Evolutionary conservation across 2,888 invertebrate species (phyloP).

Genomic region (Eubasilissa splendida): DNA sequence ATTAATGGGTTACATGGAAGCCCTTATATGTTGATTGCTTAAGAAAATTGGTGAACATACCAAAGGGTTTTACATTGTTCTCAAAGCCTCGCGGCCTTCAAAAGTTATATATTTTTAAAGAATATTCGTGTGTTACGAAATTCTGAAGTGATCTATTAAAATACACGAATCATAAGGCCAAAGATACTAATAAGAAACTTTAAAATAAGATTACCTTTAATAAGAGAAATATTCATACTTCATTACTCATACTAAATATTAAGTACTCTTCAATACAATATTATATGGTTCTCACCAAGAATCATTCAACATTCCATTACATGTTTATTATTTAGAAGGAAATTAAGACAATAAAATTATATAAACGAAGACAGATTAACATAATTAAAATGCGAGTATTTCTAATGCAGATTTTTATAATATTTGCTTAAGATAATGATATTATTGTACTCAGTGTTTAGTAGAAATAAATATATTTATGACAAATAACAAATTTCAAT

Average conservation of each 20-base stretch:
- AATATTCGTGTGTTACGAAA: slow-evolving; percentile 11
- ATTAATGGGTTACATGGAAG: slow-evolving; percentile 25
- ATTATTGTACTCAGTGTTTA: too few relatives aligned
- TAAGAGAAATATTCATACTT: slow-evolving; percentile 10
- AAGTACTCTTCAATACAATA: not conserved
- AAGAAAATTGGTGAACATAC: not conserved
- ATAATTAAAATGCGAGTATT: too few relatives aligned
- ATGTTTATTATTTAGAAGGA: too few relatives aligned
- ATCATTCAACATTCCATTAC: too few relatives aligned
- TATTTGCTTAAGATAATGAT: too few relatives aligned
- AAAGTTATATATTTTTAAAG: slow-evolving; percentile 6
- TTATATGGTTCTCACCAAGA: not conserved
- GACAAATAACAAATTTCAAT: too few relatives aligned
- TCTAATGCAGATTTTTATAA: too few relatives aligned
- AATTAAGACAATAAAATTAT: not conserved
- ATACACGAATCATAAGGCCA: slow-evolving; percentile 38
- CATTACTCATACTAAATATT: slow-evolving; percentile 14
- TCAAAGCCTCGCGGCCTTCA: slow-evolving; percentile 16
- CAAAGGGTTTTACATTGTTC: slow-evolving; percentile 1
- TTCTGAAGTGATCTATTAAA: slow-evolving; percentile 29
- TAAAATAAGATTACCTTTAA: slow-evolving; percentile 33
- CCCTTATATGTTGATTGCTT: slow-evolving; percentile 8
- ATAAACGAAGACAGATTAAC: not conserved
- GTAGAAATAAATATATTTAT: too few relatives aligned
- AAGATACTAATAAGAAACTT: slow-evolving; percentile 43